phyloP scores from a whole-genome alignment of 2,113 vertebrate species.

The Alligator mississippiensis region DNA sequence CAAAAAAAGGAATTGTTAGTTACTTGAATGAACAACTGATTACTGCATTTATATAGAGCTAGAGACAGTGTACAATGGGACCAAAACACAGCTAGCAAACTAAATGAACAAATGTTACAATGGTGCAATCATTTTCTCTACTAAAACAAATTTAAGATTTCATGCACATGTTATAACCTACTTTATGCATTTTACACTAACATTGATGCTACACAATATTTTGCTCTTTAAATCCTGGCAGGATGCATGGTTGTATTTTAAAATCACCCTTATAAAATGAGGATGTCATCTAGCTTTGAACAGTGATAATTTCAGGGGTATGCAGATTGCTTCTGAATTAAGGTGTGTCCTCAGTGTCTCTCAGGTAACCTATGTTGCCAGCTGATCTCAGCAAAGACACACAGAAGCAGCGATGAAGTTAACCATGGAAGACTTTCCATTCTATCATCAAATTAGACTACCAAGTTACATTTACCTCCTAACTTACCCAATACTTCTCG shows the following conservation, averaged over 20 bases:
- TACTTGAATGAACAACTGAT: slow-evolving; percentile 52
- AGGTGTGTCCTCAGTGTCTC: neutral
- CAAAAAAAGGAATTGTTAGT: slow-evolving; percentile 36
- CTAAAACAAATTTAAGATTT: slow-evolving; percentile 21
- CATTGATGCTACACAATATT: slow-evolving; percentile 1
- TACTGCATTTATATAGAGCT: slow-evolving; percentile 40
- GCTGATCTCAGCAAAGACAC: neutral
- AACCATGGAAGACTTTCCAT: neutral
- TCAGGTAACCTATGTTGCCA: neutral
- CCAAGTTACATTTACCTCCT: neutral
- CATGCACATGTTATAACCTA: slow-evolving; percentile 26
- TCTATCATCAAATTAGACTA: neutral
- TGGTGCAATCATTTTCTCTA: slow-evolving; percentile 37
- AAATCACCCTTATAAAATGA: neutral
- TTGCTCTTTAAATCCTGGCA: neutral
- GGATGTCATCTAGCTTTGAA: neutral
- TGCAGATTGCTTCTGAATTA: neutral
- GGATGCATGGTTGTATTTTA: neutral
- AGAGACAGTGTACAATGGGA: slow-evolving; percentile 5
- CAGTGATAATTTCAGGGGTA: neutral
- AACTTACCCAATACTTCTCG: neutral
- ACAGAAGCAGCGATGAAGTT: neutral
- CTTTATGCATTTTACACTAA: slow-evolving; percentile 19
- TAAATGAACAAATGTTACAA: slow-evolving; percentile 44
- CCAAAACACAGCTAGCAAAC: slow-evolving; percentile 51